These are phyloP conservation scores for Pandion haliaetus DNA, from an alignment of 2,113 vertebrate species.

Conservation along the genomic window DNA sequence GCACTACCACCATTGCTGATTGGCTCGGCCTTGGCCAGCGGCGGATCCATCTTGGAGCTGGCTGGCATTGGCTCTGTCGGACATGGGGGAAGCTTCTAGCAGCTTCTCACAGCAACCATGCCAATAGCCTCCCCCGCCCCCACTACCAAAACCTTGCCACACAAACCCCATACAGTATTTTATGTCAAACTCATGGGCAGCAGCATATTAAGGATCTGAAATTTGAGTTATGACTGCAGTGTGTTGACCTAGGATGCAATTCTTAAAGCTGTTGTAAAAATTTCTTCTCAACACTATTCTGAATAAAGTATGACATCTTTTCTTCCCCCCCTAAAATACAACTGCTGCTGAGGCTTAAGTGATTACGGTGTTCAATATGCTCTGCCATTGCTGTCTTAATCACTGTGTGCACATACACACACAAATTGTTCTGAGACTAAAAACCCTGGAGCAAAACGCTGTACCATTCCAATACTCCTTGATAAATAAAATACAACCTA, in stretches of 20 bases:
- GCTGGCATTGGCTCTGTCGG: not conserved
- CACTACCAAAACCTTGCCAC: not conserved
- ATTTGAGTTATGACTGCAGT: not conserved
- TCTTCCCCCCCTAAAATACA: not conserved
- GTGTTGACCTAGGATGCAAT: not conserved
- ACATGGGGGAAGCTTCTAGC: not conserved
- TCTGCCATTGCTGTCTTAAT: not conserved
- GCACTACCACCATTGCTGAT: not conserved
- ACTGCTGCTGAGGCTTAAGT: not conserved
- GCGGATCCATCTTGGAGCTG: fast-evolving
- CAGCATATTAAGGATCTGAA: not conserved
- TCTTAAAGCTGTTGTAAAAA: not conserved
- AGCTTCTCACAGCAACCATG: not conserved
- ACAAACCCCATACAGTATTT: not conserved
- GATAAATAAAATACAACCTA: not conserved
- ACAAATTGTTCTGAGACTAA: not conserved
- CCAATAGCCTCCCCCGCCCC: not conserved
- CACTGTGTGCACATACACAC: not conserved
- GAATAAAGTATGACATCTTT: not conserved
- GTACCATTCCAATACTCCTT: not conserved
- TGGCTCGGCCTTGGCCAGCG: fast-evolving
- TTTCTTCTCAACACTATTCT: not conserved
- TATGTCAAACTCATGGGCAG: not conserved
- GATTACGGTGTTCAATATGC: not conserved
- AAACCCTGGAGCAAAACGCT: not conserved